These are phyloP conservation scores for Ferdinandea cuprea DNA, from an alignment of 2,888 invertebrate species.

Conservation along the genomic window DNA sequence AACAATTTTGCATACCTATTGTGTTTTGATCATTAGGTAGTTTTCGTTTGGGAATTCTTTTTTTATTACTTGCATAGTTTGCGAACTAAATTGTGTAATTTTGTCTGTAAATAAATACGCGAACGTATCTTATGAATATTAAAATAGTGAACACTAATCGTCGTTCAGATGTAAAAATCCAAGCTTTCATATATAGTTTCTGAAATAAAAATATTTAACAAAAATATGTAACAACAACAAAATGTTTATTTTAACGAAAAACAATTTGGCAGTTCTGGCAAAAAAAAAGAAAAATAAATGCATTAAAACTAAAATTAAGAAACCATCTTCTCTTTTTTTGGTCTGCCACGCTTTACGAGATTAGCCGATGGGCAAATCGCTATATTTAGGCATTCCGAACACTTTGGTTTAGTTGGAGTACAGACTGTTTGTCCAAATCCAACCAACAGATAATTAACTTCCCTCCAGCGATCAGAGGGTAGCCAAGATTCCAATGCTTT, in stretches of 20 bases:
- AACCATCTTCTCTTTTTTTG: constrained; percentile 28
- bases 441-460: constrained; percentile 95
- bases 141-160: too few species aligned
- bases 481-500: constrained; percentile 93
- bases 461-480: constrained; percentile 92
- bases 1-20: too few species aligned
- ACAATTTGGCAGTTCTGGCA: constrained; percentile 34
- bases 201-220: neutral
- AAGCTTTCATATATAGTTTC: too few species aligned
- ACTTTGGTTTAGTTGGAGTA: constrained; percentile 91
- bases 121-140: too few species aligned
- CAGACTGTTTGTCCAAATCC: constrained; percentile 99
- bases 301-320: neutral
- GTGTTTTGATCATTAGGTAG: too few species aligned
- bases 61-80: too few species aligned
- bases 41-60: too few species aligned
- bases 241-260: constrained; percentile 19
- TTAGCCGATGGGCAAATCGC: constrained; percentile 89
- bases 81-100: too few species aligned
- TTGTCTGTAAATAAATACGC: too few species aligned
- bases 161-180: too few species aligned
- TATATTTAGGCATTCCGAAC: constrained; percentile 91
- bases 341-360: constrained; percentile 14
- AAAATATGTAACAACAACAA: neutral
- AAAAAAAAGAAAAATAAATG: constrained; percentile 15